Conservation (phyloP, 2,888 invertebrate genomes). For the Gastracanthus pulcherrimus region DNA sequence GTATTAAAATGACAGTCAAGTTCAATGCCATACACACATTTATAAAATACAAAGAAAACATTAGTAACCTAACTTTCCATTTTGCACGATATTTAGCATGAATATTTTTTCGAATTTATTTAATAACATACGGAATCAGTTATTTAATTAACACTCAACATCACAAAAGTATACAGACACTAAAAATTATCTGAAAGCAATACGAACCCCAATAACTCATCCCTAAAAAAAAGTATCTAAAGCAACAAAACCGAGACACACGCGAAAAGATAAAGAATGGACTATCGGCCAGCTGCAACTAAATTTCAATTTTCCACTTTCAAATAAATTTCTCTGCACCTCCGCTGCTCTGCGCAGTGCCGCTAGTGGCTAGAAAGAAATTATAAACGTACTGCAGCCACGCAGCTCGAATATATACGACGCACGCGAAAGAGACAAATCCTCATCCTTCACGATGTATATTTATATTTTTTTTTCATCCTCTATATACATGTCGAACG, state of each 20-base stretch:
- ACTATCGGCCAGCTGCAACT: not conserved
- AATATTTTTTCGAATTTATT: no score
- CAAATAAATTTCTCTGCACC: conserved; percentile 44
- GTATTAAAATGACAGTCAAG: not conserved
- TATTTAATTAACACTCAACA: no score
- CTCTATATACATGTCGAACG: no score
- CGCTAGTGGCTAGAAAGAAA: not conserved
- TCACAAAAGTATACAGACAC: no score
- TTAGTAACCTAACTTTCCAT: no score
- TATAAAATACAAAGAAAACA: no score
- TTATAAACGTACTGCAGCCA: not conserved
- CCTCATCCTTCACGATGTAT: conserved; percentile 1
- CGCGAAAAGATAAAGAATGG: conserved; percentile 15
- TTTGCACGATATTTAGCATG: no score
- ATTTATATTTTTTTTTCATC: not conserved
- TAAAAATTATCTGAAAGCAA: no score
- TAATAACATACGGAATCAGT: no score
- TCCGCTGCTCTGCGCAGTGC: not conserved
- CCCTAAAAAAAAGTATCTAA: not conserved
- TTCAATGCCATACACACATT: not conserved
- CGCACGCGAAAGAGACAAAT: conserved; percentile 34
- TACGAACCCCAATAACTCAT: conserved; percentile 3
- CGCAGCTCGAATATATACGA: no score
- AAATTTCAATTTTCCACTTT: conserved; percentile 45
- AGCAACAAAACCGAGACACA: not conserved